Evolutionary conservation across 2,113 vertebrate genomes (phyloP).

Genomic region (Channa argus): DNA sequence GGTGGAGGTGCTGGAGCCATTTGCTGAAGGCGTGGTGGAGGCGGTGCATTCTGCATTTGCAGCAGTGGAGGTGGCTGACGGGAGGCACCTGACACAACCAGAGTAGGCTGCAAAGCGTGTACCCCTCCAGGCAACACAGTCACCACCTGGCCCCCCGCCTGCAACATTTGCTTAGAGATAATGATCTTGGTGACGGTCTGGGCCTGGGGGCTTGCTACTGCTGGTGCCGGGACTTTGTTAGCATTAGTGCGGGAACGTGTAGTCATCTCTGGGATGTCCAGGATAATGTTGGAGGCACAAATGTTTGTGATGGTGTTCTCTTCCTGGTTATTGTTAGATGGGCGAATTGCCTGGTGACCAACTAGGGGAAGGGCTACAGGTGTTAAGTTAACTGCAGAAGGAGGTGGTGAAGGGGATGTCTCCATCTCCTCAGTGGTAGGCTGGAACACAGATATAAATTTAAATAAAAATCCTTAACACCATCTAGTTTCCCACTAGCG

Average conservation of each 20-base stretch:
- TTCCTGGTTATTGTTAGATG: conserved; percentile 53
- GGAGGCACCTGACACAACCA: conserved; percentile 49
- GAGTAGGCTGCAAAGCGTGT: conserved; percentile 60
- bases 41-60: conserved; percentile 77
- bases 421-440: conserved; percentile 75
- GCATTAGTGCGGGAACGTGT: conserved; percentile 79
- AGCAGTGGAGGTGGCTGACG: conserved; percentile 89
- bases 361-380: conserved; percentile 25
- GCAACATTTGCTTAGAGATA: conserved; percentile 87
- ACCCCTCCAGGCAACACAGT: conserved; percentile 85
- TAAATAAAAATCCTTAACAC: neutral
- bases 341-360: conserved; percentile 32
- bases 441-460: conserved; percentile 41
- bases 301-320: conserved; percentile 85
- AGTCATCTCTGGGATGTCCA: conserved; percentile 80
- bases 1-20: conserved; percentile 82
- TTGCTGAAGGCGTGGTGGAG: conserved; percentile 80
- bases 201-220: conserved; percentile 51
- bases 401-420: conserved; percentile 73
- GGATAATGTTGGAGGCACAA: conserved; percentile 84
- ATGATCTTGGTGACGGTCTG: conserved; percentile 89
- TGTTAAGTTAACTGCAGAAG: conserved; percentile 6
- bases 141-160: conserved; percentile 83
- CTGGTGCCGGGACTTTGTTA: conserved; percentile 64
- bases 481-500: neutral